Conservation (phyloP, 37 sponge, comb jelly and placozoan genomes). For the Mnemiopsis leidyi region DNA sequence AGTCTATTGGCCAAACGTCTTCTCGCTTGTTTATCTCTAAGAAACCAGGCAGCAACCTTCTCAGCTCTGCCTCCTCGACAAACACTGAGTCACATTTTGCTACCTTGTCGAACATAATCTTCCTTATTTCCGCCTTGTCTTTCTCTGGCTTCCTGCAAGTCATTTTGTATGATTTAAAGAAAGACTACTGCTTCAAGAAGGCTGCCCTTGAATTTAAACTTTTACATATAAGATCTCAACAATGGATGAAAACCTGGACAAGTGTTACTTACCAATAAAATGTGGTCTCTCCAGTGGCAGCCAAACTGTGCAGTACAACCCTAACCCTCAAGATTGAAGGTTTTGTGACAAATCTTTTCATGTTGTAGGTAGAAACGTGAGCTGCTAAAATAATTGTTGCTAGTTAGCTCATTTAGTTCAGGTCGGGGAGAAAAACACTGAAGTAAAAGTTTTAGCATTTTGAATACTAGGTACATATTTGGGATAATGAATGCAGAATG, state of each 20-base stretch:
- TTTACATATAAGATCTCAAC: no score
- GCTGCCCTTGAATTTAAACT: no score
- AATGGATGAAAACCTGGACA: no score
- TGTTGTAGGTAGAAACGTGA: no score
- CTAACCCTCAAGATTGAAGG: not conserved
- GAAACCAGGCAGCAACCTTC: constrained; percentile 11
- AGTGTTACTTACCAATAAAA: not conserved
- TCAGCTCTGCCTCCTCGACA: constrained; percentile 41
- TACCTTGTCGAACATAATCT: constrained; percentile 7
- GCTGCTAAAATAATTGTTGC: no score
- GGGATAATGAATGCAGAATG: no score
- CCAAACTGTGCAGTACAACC: constrained; percentile 27
- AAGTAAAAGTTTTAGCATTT: no score
- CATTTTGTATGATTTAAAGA: no score
- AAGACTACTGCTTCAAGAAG: no score
- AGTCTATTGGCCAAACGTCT: constrained; percentile 53
- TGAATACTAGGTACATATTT: no score
- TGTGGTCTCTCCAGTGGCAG: constrained; percentile 2
- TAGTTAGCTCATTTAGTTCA: no score
- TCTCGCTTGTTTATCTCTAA: not conserved
- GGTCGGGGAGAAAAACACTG: no score
- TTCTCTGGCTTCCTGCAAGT: constrained; percentile 60
- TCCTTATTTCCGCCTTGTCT: not conserved
- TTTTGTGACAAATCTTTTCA: constrained; percentile 7
- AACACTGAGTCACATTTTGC: constrained; percentile 56